Percentiles rank a stretch among this genome's conserved stretches.
phyloP scores from a whole-genome alignment of 92 coral and sea anemone genomes.

The Zoanthus sansibaricus region DNA sequence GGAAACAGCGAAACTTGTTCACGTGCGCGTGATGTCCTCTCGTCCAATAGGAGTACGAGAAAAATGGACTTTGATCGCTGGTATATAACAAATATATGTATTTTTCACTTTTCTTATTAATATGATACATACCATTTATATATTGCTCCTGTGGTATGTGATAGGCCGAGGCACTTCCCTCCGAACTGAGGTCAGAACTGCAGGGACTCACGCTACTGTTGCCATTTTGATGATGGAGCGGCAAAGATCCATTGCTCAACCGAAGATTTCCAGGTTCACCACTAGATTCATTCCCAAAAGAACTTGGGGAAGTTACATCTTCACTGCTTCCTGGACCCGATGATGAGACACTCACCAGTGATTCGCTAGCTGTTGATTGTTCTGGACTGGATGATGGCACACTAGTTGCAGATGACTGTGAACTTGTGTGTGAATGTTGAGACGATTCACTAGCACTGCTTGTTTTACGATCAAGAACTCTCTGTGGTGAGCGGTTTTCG shows the following conservation, averaged over 20 bases:
- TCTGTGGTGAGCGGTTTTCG: neutral
- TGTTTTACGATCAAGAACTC: neutral
- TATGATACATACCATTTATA: neutral
- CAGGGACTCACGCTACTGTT: neutral
- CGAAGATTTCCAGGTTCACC: neutral
- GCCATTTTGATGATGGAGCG: neutral
- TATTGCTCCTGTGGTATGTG: neutral
- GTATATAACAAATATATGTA: too few species aligned
- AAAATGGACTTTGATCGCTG: too few species aligned
- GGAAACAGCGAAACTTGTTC: too few species aligned
- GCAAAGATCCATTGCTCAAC: neutral
- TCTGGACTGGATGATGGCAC: slow-evolving; percentile 25
- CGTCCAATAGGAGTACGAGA: too few species aligned
- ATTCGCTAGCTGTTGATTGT: neutral
- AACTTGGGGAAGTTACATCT: slow-evolving; percentile 13
- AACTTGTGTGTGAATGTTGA: neutral
- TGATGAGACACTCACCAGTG: neutral
- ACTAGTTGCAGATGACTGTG: neutral
- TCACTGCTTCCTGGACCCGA: slow-evolving; percentile 5
- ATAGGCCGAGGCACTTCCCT: neutral
- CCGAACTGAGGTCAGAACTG: neutral
- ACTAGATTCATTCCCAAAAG: neutral
- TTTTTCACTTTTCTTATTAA: too few species aligned
- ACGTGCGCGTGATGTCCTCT: too few species aligned
- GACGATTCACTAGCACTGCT: neutral